phyloP scores from a whole-genome alignment of 2,113 vertebrate species.

The Oriolus oriolus region DNA sequence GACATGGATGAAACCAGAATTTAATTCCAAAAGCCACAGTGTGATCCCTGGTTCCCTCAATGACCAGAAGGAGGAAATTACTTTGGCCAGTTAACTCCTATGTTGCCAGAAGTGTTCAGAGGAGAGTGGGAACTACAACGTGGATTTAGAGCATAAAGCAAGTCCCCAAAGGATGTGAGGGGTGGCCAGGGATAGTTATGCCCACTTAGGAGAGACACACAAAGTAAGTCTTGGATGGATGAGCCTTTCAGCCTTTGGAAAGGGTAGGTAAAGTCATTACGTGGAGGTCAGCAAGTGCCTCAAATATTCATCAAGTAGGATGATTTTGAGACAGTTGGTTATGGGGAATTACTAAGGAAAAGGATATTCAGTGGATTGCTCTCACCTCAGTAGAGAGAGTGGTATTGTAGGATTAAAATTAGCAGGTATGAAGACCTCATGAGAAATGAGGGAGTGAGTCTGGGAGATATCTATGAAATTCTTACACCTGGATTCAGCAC shows the following conservation, averaged over 20 bases:
- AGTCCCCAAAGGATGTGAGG: background rate
- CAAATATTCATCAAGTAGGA: background rate
- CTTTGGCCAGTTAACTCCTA: background rate
- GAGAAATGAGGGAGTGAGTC: background rate
- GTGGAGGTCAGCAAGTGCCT: background rate
- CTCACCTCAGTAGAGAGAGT: background rate
- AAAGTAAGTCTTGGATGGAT: background rate
- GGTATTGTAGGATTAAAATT: background rate
- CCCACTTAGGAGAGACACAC: background rate
- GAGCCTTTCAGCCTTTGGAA: background rate
- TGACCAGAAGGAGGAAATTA: background rate
- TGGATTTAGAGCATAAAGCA: background rate
- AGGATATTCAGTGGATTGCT: background rate
- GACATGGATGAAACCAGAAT: background rate
- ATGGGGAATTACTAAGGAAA: background rate
- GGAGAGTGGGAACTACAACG: fast-evolving
- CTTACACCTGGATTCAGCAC: background rate
- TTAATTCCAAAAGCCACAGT: background rate
- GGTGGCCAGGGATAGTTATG: background rate
- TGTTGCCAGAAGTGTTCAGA: background rate
- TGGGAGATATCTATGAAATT: background rate
- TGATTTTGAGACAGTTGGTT: background rate
- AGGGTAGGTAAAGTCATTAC: background rate
- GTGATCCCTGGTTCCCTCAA: background rate
- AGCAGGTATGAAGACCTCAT: background rate